These are phyloP conservation scores for Choloepus didactylus DNA, from an alignment of 2,797 vertebrate genomes.

Conservation along the genomic window DNA sequence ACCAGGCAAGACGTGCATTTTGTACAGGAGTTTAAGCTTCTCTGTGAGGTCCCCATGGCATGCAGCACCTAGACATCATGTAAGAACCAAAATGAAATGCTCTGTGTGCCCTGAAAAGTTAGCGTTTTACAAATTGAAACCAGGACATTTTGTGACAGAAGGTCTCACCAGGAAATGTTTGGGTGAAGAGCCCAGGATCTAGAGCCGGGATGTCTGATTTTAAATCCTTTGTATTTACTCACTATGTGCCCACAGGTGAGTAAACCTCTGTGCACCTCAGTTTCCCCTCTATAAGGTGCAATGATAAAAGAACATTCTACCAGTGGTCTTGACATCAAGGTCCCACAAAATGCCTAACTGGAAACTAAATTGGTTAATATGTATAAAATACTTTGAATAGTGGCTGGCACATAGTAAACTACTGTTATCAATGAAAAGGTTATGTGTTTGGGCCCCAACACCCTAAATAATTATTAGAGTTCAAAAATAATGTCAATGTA, in stretches of 20 bases:
- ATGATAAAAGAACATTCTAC: neutral
- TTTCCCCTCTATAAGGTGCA: neutral
- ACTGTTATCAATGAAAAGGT: neutral
- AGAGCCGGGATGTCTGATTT: neutral
- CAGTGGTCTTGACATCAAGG: neutral
- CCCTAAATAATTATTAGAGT: neutral
- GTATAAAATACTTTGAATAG: neutral
- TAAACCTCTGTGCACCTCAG: neutral
- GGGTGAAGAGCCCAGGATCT: neutral
- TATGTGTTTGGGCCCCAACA: neutral
- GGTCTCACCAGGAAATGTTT: neutral
- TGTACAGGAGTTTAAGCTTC: conserved; percentile 97
- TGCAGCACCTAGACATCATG: conserved; percentile 91
- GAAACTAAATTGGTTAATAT: neutral
- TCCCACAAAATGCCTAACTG: neutral
- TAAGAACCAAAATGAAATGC: neutral
- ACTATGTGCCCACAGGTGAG: neutral
- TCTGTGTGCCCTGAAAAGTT: accelerated
- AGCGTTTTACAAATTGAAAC: neutral
- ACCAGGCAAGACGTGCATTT: conserved; percentile 97
- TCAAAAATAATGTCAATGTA: neutral
- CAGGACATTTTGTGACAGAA: neutral
- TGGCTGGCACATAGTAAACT: neutral
- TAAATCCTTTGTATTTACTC: neutral
- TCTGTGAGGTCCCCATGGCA: conserved; percentile 97